phyloP scores from a whole-genome alignment of 2,797 vertebrate species.

The Craterocephalus amniculus region DNA sequence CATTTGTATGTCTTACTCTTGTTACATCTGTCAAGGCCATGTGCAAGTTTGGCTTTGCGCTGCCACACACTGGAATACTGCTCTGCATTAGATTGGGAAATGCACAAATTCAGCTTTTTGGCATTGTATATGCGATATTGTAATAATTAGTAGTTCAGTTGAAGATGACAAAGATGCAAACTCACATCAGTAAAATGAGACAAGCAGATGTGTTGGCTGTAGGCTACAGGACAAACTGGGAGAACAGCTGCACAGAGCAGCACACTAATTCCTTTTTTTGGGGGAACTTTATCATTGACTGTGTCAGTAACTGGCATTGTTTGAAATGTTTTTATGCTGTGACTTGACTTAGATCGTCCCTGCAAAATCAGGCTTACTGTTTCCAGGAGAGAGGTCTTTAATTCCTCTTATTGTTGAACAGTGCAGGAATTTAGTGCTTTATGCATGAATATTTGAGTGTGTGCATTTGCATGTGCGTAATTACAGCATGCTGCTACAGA shows the following conservation, averaged over 20 bases:
- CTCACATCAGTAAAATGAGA: slow-evolving; percentile 40
- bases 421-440: slow-evolving; percentile 23
- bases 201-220: slow-evolving; percentile 34
- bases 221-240: slow-evolving; percentile 15
- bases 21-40: too few relatives aligned
- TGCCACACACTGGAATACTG: too few relatives aligned
- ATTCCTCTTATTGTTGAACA: slow-evolving; percentile 45
- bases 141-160: slow-evolving; percentile 7
- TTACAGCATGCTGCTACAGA: slow-evolving; percentile 27
- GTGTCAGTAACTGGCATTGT: slow-evolving; percentile 52
- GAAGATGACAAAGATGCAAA: slow-evolving; percentile 23
- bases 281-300: slow-evolving; percentile 25
- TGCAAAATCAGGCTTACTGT: slow-evolving; percentile 32
- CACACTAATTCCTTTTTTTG: slow-evolving; percentile 34
- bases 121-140: background rate
- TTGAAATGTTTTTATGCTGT: slow-evolving; percentile 23
- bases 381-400: slow-evolving; percentile 36
- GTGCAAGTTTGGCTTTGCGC: too few relatives aligned
- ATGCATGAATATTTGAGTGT: slow-evolving; percentile 3
- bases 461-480: slow-evolving; percentile 24
- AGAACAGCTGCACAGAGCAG: slow-evolving; percentile 20
- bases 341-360: slow-evolving; percentile 50
- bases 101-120: background rate
- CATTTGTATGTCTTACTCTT: too few relatives aligned
- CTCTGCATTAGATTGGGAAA: too few relatives aligned